phyloP scores from a whole-genome alignment of 2,797 vertebrate genomes.

The Syngnathus acus region DNA sequence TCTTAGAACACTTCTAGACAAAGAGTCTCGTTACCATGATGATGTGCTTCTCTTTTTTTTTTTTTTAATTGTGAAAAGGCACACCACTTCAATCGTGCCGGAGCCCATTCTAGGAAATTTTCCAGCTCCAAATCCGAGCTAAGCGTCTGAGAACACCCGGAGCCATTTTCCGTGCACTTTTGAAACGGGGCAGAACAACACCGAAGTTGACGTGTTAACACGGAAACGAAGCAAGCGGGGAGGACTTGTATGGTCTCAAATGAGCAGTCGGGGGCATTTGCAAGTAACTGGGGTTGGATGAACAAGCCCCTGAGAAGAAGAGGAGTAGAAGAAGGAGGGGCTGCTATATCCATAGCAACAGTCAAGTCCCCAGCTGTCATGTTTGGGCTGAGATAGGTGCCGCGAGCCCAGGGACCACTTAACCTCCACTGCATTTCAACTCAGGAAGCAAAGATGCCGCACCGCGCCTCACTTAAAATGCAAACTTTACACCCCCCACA shows the following conservation, averaged over 20 bases:
- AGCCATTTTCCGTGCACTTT: slow-evolving; percentile 53
- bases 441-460: slow-evolving; percentile 75
- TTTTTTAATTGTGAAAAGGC: background rate
- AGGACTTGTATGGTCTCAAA: slow-evolving; percentile 68
- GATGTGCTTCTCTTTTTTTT: background rate
- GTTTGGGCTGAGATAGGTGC: slow-evolving; percentile 73
- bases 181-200: slow-evolving; percentile 57
- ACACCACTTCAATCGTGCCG: slow-evolving; percentile 17
- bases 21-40: background rate
- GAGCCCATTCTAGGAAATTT: slow-evolving; percentile 46
- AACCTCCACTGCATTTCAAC: slow-evolving; percentile 75
- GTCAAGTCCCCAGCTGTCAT: slow-evolving; percentile 78
- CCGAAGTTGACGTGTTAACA: slow-evolving; percentile 66
- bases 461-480: slow-evolving; percentile 74
- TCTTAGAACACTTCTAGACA: background rate
- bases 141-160: slow-evolving; percentile 42
- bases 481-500: slow-evolving; percentile 70
- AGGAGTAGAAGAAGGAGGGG: slow-evolving; percentile 9
- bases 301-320: slow-evolving; percentile 11
- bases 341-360: slow-evolving; percentile 72
- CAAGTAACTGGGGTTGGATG: slow-evolving; percentile 39
- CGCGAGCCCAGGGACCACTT: slow-evolving; percentile 77
- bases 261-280: slow-evolving; percentile 71
- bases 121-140: slow-evolving; percentile 52
- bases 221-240: slow-evolving; percentile 45